Evolutionary conservation across 2,888 invertebrate species (phyloP), one percentile per base, ranked within the genome.

Genomic region (Thymelicus lineola): DNA sequence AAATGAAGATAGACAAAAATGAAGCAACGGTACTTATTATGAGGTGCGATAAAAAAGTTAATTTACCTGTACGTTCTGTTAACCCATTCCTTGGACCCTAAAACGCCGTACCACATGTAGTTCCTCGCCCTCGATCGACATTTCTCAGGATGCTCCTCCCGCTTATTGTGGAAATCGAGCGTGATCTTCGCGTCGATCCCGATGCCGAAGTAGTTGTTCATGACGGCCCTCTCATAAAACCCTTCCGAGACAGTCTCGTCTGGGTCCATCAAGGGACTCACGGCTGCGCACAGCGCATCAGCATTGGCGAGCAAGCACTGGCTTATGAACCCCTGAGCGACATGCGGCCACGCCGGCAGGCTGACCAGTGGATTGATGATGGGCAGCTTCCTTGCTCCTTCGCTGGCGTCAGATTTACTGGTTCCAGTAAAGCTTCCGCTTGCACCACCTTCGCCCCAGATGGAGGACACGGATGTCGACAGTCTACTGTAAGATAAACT

Each of bases 161-260:
- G 95, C 87, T 99, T 99, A 82, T 98, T 97, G 87, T 99, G 99
- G 85, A 99, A 99, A 85, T 99, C 99, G 58, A 99, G 91, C 0
- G 98, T 97, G 67, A 99, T 99, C 90, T 99, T 99, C 0, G 99
- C 99, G 91, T 99, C 99, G 74, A 99, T 97, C 0, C 99, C 99
- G 81, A 99, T 99, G 0, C 99, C 99, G 85, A 99, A 99, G 86
- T 99, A 99, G 86, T 99, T 99, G 90, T 99, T 99, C 99, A 99
- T 99, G 1, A 99, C 98, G 81, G 98, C 98, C 77, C 97, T 96
- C 89, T 99, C 99, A 80, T 97, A 97, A 87, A 97, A 97, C 0
- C 98, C 98, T 92, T 98, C 98, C 83, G 97, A 91, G 1, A 97
- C 93, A 0, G 97, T 97, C 82, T 98, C 97, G 81, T 98, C 98